phyloP scores from a whole-genome alignment of 2,888 invertebrate species.

The Steromphala cineraria region DNA sequence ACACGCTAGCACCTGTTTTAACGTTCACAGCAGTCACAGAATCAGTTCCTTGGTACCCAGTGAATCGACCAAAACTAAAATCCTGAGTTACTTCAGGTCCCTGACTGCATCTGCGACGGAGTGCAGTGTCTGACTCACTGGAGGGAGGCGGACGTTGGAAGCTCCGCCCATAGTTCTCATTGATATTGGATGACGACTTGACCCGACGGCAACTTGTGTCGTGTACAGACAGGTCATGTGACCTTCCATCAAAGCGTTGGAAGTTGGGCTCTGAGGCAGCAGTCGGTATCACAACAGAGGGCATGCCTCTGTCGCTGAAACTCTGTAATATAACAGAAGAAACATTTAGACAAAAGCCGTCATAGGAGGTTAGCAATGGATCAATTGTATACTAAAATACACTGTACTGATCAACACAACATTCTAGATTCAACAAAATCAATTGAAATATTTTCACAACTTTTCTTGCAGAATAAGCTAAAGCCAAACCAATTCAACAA shows the following conservation, averaged over 20 bases:
- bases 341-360: not conserved
- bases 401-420: no score
- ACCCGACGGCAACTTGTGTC: conserved; percentile 3
- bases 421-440: no score
- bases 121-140: conserved; percentile 2
- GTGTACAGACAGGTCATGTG: not conserved
- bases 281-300: conserved; percentile 40
- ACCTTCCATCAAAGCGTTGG: not conserved
- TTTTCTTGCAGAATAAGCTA: no score
- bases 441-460: no score
- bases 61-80: not conserved
- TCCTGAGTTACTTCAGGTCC: not conserved
- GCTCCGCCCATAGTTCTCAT: not conserved
- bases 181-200: conserved; percentile 22
- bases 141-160: not conserved
- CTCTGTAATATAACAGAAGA: not conserved
- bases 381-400: no score
- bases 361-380: no score
- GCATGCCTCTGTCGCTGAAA: not conserved
- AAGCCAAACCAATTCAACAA: no score
- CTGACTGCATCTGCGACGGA: not conserved
- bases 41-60: conserved; percentile 22
- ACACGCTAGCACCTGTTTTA: conserved; percentile 70
- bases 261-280: conserved; percentile 26
- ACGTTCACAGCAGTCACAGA: conserved; percentile 65